Evolutionary conservation across 2,888 invertebrate species (phyloP), one percentile per base, ranked within the genome.

Genomic region (Chironomus riparius): DNA sequence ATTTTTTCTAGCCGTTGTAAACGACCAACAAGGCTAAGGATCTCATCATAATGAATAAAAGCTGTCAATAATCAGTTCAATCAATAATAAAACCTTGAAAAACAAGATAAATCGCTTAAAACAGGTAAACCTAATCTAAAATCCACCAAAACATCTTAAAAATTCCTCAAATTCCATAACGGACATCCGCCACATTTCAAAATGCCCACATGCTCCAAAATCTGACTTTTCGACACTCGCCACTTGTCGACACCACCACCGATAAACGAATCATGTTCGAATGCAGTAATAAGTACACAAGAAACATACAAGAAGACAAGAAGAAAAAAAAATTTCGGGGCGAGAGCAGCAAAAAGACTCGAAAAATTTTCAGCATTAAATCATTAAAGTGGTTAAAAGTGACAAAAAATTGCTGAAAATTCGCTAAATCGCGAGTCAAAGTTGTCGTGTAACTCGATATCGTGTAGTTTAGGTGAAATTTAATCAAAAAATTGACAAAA

Each of bases 401-500:
- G 28, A 15, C 28, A 15, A 15, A 68, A 38, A n/a, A 24, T 24
- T n/a, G 68, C 65, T 24, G 22, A 65, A 65, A 65, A 21, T 28
- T 47, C 2, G 7, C 2, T n/a, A 68, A 47, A 38, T n/a, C 68
- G 68, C 68, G 22, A 56, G 56, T 56, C 38, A 38, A 68, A 47
- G 47, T 68, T 15, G 15, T 28, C 68, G 38, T 10, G n/a, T 28
- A 38, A 22, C 10, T n/a, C 24, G 28, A 4, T 13, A 24, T 24
- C 38, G 68, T 68, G 68, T 68, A 68, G 68, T 24, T 68, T 38
- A 38, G 18, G 10, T 38, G 68, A 38, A 68, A 65, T 65, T 65
- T 65, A 7, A 65, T 21, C 22, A 21, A 24, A 28, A 70, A 65
- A 13, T 65, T 24, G 24, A 65, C 24, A 24, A 21, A 13, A 13